phyloP scores from a whole-genome alignment of 1,140 invertebrate species.

The Dufourea novaeangliae region DNA sequence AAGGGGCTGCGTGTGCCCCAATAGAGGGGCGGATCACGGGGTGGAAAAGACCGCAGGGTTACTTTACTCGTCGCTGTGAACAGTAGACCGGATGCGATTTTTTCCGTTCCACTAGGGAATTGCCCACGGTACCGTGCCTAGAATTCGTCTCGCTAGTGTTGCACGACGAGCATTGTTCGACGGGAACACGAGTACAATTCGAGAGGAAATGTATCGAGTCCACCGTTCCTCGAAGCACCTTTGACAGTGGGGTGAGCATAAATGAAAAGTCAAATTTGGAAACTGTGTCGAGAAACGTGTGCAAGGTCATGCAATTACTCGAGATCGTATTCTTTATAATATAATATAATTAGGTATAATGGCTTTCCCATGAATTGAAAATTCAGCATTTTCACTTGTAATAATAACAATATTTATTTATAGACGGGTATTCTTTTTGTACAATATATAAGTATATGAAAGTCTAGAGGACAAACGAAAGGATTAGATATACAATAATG shows the following conservation, averaged over 20 bases:
- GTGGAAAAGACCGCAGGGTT: constrained; percentile 45
- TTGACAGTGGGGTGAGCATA: not conserved
- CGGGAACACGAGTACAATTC: not conserved
- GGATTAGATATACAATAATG: too few species aligned
- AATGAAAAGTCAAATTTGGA: constrained; percentile 1
- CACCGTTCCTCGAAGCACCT: not conserved
- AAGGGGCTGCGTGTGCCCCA: constrained; percentile 14
- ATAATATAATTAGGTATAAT: too few species aligned
- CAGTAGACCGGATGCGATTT: constrained; percentile 36
- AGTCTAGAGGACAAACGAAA: too few species aligned
- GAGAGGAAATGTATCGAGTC: not conserved
- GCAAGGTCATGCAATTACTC: too few species aligned
- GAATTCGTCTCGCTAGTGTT: constrained; percentile 14
- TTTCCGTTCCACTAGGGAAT: constrained; percentile 46
- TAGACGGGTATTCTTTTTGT: too few species aligned
- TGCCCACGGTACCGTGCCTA: constrained; percentile 28
- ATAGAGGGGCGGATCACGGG: constrained; percentile 4
- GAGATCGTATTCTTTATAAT: too few species aligned
- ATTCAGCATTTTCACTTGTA: too few species aligned
- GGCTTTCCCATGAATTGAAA: too few species aligned
- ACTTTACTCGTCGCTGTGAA: constrained; percentile 19
- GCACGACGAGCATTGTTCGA: not conserved
- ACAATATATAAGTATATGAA: too few species aligned
- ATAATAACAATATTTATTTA: too few species aligned
- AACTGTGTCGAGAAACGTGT: not conserved